Conservation (phyloP, 2,797 vertebrate genomes). For the Arctocebus calabarensis region DNA sequence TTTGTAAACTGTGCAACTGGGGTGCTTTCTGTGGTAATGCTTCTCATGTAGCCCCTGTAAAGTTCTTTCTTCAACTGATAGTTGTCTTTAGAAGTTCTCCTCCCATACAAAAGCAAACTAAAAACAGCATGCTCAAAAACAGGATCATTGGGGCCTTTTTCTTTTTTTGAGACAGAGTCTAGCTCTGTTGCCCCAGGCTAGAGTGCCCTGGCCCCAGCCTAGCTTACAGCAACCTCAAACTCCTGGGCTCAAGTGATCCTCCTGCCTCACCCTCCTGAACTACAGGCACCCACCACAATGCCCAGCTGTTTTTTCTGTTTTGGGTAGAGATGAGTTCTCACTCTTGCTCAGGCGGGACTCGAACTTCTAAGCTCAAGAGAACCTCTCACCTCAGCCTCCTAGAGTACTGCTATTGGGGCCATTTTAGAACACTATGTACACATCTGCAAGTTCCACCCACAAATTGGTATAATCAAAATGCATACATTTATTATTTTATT, state of each 20-base stretch:
- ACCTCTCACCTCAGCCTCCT: no score
- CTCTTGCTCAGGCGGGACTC: no score
- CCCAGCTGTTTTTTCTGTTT: no score
- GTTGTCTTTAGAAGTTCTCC: not conserved
- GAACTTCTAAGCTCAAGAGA: no score
- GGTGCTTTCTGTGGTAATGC: not conserved
- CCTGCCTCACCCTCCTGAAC: no score
- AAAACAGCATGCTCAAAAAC: not conserved
- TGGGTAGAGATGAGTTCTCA: no score
- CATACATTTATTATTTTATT: constrained; percentile 12
- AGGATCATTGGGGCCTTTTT: not conserved
- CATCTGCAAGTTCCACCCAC: not conserved
- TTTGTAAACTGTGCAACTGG: not conserved
- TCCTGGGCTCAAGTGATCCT: no score
- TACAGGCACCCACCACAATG: no score
- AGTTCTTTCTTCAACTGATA: not conserved
- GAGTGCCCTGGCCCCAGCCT: no score
- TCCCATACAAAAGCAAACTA: constrained; percentile 11
- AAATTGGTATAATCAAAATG: not conserved
- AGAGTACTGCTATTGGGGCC: not conserved
- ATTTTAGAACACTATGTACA: not conserved
- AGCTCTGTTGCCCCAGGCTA: no score
- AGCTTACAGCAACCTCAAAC: no score
- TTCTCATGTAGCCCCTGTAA: not conserved
- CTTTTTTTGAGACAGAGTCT: no score